phyloP scores from a whole-genome alignment of 2,113 vertebrate species.

The Girardinichthys multiradiatus region DNA sequence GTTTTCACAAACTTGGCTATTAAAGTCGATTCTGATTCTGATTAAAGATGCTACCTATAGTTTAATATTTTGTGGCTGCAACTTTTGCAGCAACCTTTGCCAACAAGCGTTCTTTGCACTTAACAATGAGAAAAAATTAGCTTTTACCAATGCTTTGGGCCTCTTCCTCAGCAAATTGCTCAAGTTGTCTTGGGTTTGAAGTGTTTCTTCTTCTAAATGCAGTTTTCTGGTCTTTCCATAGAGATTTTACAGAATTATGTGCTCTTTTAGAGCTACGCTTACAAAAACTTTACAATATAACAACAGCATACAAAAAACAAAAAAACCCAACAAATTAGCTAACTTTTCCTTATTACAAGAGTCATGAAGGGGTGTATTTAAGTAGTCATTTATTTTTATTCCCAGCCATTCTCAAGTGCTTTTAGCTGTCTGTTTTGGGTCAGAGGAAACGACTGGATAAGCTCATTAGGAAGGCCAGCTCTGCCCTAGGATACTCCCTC shows the following conservation, averaged over 20 bases:
- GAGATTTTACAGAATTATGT: not conserved
- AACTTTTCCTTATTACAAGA: too few relatives aligned
- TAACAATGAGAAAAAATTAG: not conserved
- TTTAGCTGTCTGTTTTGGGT: not conserved
- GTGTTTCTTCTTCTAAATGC: not conserved
- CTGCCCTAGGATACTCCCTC: not conserved
- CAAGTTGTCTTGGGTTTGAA: not conserved
- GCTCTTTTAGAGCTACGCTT: too few relatives aligned
- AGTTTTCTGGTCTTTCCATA: not conserved
- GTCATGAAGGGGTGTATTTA: not conserved
- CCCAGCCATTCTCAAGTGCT: not conserved
- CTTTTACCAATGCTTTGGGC: not conserved
- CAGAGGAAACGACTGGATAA: not conserved
- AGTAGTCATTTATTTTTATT: not conserved
- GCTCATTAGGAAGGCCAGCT: not conserved
- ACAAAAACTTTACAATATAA: too few relatives aligned
- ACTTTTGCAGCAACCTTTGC: too few relatives aligned
- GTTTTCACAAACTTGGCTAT: too few relatives aligned
- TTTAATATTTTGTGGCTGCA: too few relatives aligned
- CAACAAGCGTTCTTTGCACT: not conserved
- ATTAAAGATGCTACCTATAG: too few relatives aligned
- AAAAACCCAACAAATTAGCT: too few relatives aligned
- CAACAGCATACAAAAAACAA: too few relatives aligned
- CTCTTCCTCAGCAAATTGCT: not conserved
- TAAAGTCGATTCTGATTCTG: too few relatives aligned